phyloP scores from a whole-genome alignment of 2,797 vertebrate genomes.

The Lepidocolaptes lacrymiger region DNA sequence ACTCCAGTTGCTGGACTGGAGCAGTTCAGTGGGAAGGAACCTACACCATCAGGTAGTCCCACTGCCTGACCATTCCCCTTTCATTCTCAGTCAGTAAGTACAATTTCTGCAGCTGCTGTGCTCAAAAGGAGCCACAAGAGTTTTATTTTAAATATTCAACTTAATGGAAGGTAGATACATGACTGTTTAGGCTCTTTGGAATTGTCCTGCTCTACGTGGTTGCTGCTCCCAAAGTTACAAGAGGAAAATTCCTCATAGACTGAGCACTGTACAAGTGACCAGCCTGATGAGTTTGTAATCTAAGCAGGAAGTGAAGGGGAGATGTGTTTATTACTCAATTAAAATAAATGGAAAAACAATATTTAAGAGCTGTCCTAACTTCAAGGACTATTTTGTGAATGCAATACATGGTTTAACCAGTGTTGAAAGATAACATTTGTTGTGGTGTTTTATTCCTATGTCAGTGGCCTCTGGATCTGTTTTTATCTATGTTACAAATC shows the following conservation, averaged over 20 bases:
- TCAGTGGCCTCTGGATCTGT: not conserved
- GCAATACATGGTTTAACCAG: not conserved
- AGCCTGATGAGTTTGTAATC: not conserved
- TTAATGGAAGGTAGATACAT: not conserved
- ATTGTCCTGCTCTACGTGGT: not conserved
- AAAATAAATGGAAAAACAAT: not conserved
- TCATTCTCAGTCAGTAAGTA: not conserved
- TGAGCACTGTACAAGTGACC: not conserved
- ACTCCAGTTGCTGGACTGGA: not conserved
- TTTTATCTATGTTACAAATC: not conserved
- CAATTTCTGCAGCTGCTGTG: not conserved
- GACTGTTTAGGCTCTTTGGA: not conserved
- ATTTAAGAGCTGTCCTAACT: not conserved
- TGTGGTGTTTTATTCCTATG: not conserved
- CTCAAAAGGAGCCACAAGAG: not conserved
- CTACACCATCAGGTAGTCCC: not conserved
- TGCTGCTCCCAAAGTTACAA: not conserved
- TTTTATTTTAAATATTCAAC: accelerated
- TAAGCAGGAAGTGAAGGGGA: not conserved
- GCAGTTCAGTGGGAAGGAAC: not conserved
- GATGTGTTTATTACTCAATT: not conserved
- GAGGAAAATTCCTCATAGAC: not conserved
- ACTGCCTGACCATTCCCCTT: not conserved
- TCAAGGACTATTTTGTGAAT: not conserved
- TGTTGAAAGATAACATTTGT: not conserved